A percentile compares a stretch with the other conserved stretches of the same genome.
phyloP scores from a whole-genome alignment of 2,888 invertebrate genomes.

The Heliothis peltigera region DNA sequence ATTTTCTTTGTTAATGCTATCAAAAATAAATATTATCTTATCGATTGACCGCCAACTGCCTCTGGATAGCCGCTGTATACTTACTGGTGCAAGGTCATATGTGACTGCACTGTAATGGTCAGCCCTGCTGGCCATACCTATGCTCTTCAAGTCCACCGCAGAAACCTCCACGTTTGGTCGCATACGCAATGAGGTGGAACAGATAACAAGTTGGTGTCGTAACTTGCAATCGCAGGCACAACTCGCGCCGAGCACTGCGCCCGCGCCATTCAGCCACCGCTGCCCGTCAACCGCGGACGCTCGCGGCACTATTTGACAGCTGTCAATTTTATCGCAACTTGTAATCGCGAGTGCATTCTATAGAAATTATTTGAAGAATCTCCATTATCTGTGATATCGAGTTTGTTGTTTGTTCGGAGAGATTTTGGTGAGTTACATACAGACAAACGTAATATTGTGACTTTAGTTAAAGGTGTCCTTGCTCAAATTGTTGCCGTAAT shows the following conservation, averaged over 20 bases:
- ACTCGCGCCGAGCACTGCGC: constrained; percentile 24
- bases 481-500: constrained; percentile 56
- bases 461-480: constrained; percentile 54
- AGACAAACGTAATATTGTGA: background rate
- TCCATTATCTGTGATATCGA: constrained; percentile 28
- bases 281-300: constrained; percentile 67
- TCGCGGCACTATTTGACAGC: constrained; percentile 68
- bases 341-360: constrained; percentile 69
- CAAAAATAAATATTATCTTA: constrained; percentile 22
- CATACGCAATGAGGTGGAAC: constrained; percentile 61
- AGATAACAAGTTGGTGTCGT: constrained; percentile 63
- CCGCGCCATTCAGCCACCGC: constrained; percentile 67
- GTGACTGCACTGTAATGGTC: constrained; percentile 1
- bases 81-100: constrained; percentile 34
- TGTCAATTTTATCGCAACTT: constrained; percentile 58
- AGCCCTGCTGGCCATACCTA: constrained; percentile 14
- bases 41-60: constrained; percentile 23
- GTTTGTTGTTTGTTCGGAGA: constrained; percentile 31
- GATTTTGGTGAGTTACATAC: constrained; percentile 41
- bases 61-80: constrained; percentile 17
- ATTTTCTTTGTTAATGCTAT: constrained; percentile 2
- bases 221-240: constrained; percentile 54
- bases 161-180: constrained; percentile 33
- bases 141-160: constrained; percentile 34
- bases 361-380: constrained; percentile 23